Base-by-base conservation (phyloP, 2,797 vertebrate species). In the Cetoscarus ocellatus region DNA sequence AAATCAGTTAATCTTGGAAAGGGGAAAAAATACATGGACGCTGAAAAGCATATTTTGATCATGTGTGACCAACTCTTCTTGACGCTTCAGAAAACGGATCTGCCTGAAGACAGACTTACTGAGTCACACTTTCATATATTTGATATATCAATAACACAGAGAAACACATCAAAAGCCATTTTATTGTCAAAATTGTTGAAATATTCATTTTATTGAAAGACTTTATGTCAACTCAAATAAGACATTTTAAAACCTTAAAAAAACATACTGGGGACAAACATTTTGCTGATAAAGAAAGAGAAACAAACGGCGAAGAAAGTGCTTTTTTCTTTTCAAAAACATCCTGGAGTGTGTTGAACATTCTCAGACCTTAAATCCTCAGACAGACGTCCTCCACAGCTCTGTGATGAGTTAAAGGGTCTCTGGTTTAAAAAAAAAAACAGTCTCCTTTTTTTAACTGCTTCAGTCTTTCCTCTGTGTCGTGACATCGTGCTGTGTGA, bases 171-270 rank as follows among this genome's bases (percentile, higher is more conserved):
- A 27, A 67, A 3, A 10, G 17, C 3, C 3, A 10, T 45, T 65
- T 75, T 82, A 68, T 70, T 80, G 77, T 86, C 86, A 91, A 90
- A 91, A 90, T 36, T 66, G 63, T 82, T 90, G 73, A 86, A 89
- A 84, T 86, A 77, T 92, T 92, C 91, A 90, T 90, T 90, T 34
- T 80, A 84, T 79, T 90, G 75, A 92, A 88, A 88, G 79, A 84
- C 77, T 77, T 70, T 34, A 68, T 55, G 45, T 81, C 81, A 89
- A 89, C 85, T 83, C 73, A 80, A 85, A 86, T 80, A 85, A 85
- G 75, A 90, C 80, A 74, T 86, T 83, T 80, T 65, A 53, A 75
- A 85, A 79, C 61, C 48, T 53, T 74, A 54, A 82, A 80, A 45
- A 56, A 62, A 72, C 18, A 52, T 35, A 58, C 12, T 14, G 48